Percentiles rank a stretch among this genome's conserved stretches.
These are phyloP conservation scores for Chloroceryle inda DNA, from an alignment of 2,797 vertebrate species.

Conservation along the genomic window DNA sequence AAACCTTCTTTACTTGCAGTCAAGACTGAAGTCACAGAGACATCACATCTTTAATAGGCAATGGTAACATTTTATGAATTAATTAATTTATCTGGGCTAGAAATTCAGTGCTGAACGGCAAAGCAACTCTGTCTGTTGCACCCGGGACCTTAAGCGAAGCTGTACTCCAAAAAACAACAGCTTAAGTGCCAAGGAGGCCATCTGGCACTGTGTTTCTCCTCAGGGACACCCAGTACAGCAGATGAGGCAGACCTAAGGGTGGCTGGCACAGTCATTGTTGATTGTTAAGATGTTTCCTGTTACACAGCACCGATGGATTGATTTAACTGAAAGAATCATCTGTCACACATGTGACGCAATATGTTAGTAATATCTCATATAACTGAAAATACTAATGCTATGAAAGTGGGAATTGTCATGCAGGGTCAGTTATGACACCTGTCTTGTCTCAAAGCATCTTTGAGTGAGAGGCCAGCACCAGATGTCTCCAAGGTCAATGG, in stretches of 20 bases:
- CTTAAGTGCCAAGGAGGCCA: neutral
- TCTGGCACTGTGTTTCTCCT: neutral
- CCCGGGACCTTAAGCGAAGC: neutral
- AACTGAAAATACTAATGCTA: neutral
- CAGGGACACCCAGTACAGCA: neutral
- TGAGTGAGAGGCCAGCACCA: neutral
- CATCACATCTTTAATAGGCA: neutral
- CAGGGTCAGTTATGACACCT: neutral
- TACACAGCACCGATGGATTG: neutral
- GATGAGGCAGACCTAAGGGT: neutral
- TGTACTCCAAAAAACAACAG: neutral
- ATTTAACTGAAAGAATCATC: neutral
- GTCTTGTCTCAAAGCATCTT: neutral
- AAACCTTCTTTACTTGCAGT: neutral
- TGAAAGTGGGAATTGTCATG: neutral
- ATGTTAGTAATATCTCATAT: neutral
- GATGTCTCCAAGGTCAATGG: neutral
- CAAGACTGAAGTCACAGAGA: neutral
- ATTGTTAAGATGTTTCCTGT: neutral
- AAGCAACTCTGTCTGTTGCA: neutral
- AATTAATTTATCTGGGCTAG: neutral
- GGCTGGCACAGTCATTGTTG: neutral
- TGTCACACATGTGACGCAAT: neutral
- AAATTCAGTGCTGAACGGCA: neutral
- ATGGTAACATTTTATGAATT: neutral